These are phyloP conservation scores for Drosophila anomalata DNA, from an alignment of 2,888 invertebrate genomes.

Conservation along the genomic window DNA sequence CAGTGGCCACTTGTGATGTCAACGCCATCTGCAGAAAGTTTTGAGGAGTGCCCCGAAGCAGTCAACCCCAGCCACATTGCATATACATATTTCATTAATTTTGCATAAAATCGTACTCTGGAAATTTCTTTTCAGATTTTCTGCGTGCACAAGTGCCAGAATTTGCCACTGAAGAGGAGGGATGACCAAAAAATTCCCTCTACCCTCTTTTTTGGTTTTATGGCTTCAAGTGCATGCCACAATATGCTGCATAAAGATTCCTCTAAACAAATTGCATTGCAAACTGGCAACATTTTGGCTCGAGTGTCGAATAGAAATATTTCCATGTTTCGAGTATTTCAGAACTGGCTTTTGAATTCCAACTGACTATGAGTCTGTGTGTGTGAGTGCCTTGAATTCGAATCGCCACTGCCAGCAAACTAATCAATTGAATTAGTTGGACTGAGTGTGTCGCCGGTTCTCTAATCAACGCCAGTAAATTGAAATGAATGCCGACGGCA, in stretches of 20 bases:
- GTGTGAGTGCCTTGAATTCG: slow-evolving; percentile 2
- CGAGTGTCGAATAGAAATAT: slow-evolving; percentile 6
- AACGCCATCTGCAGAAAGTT: slow-evolving; percentile 63
- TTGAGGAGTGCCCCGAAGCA: slow-evolving; percentile 3
- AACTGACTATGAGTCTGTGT: not conserved
- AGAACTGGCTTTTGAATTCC: slow-evolving; percentile 4
- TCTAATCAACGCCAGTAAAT: slow-evolving; percentile 57
- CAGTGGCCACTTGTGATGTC: slow-evolving; percentile 66
- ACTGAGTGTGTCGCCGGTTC: slow-evolving; percentile 13
- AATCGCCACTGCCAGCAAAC: slow-evolving; percentile 26
- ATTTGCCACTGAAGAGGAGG: slow-evolving; percentile 38
- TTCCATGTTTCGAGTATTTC: slow-evolving; percentile 5
- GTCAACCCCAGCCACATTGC: slow-evolving; percentile 37
- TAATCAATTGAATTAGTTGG: slow-evolving; percentile 74
- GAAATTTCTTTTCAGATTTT: slow-evolving; percentile 56
- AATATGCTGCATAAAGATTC: slow-evolving; percentile 26
- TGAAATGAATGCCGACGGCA: slow-evolving; percentile 42
- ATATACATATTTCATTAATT: slow-evolving; percentile 75
- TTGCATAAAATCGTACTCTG: slow-evolving; percentile 57
- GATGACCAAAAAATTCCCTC: slow-evolving; percentile 19
- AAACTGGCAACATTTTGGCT: slow-evolving; percentile 10
- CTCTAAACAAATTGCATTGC: slow-evolving; percentile 15
- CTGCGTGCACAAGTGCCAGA: slow-evolving; percentile 70
- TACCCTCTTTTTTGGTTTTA: not conserved
- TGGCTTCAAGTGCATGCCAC: slow-evolving; percentile 12